Percentiles rank a stretch among this genome's conserved stretches.
phyloP scores from a whole-genome alignment of 2,113 vertebrate genomes.

The Myotis davidii region DNA sequence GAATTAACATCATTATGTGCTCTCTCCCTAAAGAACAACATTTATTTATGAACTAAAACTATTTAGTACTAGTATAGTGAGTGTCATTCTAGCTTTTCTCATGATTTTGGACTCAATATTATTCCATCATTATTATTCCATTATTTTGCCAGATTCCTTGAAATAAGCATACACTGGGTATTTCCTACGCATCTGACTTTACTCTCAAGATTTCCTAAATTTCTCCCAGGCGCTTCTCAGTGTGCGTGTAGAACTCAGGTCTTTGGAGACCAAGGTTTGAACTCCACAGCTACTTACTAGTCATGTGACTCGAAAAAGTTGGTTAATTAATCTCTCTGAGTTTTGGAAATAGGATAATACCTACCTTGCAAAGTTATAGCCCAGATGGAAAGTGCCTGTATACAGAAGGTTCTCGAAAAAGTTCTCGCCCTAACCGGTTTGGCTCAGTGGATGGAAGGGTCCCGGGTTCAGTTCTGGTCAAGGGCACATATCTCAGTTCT shows the following conservation, averaged over 20 bases:
- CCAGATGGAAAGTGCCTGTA: neutral
- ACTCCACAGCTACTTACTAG: neutral
- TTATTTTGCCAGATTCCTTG: neutral
- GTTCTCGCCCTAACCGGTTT: neutral
- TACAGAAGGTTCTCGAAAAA: neutral
- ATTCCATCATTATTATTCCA: neutral
- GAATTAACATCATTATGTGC: neutral
- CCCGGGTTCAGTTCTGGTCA: too few species aligned
- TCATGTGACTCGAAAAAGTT: neutral
- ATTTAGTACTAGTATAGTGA: neutral
- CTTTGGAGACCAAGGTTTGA: constrained; percentile 35
- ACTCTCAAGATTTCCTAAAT: neutral
- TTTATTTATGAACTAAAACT: constrained; percentile 27
- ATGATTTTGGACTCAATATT: neutral
- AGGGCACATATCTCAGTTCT: too few species aligned
- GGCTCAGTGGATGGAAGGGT: too few species aligned
- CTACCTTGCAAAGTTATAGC: neutral
- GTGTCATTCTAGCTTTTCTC: neutral
- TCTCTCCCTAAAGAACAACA: neutral
- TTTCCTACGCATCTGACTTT: neutral
- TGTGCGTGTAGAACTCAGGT: neutral
- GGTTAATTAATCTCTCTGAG: constrained; percentile 21
- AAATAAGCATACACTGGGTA: neutral
- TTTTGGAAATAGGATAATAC: constrained; percentile 1
- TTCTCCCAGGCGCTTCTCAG: neutral